Percentiles rank a stretch among this genome's conserved stretches.
phyloP scores from a whole-genome alignment of 2,888 invertebrate genomes.

The Phengaris arion region DNA sequence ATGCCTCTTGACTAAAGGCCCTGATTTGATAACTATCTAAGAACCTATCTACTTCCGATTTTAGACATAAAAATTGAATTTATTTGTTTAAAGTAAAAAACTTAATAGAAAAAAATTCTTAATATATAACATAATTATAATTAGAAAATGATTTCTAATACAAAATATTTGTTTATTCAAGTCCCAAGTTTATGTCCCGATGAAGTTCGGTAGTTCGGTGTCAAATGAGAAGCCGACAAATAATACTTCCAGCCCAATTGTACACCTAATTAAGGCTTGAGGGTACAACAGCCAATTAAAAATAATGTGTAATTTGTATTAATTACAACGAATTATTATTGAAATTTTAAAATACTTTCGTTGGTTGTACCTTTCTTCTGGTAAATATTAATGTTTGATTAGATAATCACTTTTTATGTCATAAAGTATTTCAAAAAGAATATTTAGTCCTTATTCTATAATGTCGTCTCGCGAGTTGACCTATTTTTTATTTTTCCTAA shows the following conservation, averaged over 20 bases:
- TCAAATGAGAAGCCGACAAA: constrained; percentile 60
- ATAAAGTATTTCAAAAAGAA: too few relatives aligned
- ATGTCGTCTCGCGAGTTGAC: too few relatives aligned
- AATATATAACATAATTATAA: too few relatives aligned
- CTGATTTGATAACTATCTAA: too few relatives aligned
- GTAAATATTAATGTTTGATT: not conserved
- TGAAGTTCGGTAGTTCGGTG: constrained; percentile 40
- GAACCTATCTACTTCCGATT: too few relatives aligned
- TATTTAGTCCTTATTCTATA: too few relatives aligned
- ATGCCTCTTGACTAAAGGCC: too few relatives aligned
- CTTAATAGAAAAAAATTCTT: too few relatives aligned
- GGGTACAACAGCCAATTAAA: constrained; percentile 36
- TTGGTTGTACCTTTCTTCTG: not conserved
- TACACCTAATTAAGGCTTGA: constrained; percentile 49
- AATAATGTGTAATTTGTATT: constrained; percentile 15
- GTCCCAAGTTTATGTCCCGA: not conserved
- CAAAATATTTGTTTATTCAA: not conserved
- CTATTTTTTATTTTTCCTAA: too few relatives aligned
- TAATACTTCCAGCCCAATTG: constrained; percentile 40
- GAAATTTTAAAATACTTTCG: not conserved
- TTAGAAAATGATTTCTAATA: not conserved
- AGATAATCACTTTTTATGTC: too few relatives aligned
- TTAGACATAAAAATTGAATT: too few relatives aligned
- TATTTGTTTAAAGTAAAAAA: too few relatives aligned
- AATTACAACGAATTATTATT: constrained; percentile 8